A percentile compares a stretch with the other conserved stretches of the same genome.
Evolutionary conservation across 2,888 invertebrate species (phyloP).

Genomic region (Pedicia rivosa): DNA sequence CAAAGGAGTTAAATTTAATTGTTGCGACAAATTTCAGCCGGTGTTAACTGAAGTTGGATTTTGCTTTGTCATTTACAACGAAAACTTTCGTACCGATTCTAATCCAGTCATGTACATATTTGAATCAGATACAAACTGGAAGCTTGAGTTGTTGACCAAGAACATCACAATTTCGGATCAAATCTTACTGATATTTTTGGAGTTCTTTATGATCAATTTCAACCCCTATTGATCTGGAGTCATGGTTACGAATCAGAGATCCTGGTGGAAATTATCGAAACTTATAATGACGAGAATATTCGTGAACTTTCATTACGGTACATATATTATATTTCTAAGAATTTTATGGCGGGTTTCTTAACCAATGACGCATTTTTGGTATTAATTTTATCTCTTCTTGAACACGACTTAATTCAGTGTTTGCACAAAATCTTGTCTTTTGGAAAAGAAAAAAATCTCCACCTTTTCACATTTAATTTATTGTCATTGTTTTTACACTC

Average conservation of each 20-base stretch:
- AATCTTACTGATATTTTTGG: neutral
- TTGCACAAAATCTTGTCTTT: too few species aligned
- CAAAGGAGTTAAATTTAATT: neutral
- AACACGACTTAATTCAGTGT: too few species aligned
- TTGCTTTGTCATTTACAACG: neutral
- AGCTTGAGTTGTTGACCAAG: neutral
- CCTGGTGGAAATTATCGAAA: neutral
- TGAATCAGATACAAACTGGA: constrained; percentile 1
- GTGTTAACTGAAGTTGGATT: neutral
- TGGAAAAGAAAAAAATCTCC: too few species aligned
- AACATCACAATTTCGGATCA: neutral
- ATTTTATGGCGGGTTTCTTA: too few species aligned
- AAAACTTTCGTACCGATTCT: too few species aligned
- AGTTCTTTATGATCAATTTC: neutral
- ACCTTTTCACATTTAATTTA: too few species aligned
- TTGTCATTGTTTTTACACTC: too few species aligned
- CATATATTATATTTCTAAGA: too few species aligned
- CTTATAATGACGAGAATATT: constrained; percentile 1
- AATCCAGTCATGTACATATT: neutral
- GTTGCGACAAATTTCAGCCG: neutral
- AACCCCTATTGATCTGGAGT: neutral
- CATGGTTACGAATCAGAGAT: neutral
- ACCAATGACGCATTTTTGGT: too few species aligned
- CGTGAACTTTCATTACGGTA: neutral
- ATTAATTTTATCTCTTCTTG: too few species aligned